Evolutionary conservation across 2,797 vertebrate genomes (phyloP).

Genomic region (Acridotheres tristis): DNA sequence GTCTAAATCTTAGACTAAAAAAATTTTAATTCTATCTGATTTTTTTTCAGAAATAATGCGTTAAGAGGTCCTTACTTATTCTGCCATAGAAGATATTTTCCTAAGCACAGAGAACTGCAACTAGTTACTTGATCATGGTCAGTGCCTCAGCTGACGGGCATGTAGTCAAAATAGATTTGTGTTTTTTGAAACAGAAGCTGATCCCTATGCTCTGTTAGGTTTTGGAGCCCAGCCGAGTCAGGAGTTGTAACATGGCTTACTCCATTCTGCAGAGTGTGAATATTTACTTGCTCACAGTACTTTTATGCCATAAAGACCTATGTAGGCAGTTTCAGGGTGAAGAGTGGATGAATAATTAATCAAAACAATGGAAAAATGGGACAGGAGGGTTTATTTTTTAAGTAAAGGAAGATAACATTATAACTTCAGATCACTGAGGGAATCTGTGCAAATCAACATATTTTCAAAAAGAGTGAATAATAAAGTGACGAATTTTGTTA

Average conservation of each 20-base stretch:
- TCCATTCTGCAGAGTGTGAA: neutral
- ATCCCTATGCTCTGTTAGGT: neutral
- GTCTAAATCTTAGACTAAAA: neutral
- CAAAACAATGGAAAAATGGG: neutral
- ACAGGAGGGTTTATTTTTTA: neutral
- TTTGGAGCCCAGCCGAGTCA: neutral
- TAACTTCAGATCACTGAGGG: neutral
- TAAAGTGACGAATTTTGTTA: neutral
- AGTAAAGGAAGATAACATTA: neutral
- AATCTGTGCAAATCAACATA: neutral
- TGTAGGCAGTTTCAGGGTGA: neutral
- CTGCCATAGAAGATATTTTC: neutral
- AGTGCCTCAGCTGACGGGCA: neutral
- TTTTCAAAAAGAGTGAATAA: neutral
- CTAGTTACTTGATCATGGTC: neutral
- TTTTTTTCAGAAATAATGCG: neutral
- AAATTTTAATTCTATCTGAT: neutral
- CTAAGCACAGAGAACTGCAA: neutral
- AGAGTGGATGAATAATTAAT: slow-evolving; percentile 4
- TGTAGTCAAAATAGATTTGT: neutral
- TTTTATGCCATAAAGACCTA: neutral
- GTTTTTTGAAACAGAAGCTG: neutral
- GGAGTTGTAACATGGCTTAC: neutral
- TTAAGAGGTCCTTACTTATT: neutral
- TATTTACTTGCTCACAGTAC: neutral